Percentiles rank a stretch among this genome's conserved stretches.
Conservation (phyloP, 2,888 invertebrate species). For the Hymenopus coronatus region DNA sequence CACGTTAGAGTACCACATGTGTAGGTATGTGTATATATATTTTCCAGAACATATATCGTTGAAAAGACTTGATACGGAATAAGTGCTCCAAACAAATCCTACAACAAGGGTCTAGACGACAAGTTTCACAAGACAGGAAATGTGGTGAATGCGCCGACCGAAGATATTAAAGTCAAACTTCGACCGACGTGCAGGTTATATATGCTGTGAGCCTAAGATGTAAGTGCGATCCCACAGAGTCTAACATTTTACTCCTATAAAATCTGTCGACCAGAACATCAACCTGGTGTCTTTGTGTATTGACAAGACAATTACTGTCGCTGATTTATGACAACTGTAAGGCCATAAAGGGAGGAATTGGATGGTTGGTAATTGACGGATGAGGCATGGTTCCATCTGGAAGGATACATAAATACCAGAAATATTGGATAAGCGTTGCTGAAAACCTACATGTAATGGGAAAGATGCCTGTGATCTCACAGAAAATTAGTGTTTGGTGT, state of each 20-base stretch:
- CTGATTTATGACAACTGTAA: background rate
- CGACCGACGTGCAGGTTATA: background rate
- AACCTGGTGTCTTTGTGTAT: background rate
- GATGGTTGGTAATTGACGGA: background rate
- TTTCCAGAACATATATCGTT: background rate
- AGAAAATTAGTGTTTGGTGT: background rate
- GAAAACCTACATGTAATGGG: background rate
- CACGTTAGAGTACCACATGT: background rate
- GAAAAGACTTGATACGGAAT: background rate
- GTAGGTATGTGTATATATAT: background rate
- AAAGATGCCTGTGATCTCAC: background rate
- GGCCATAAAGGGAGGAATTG: background rate
- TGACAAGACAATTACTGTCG: background rate
- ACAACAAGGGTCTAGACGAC: background rate
- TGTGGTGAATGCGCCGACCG: background rate
- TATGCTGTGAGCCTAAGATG: background rate
- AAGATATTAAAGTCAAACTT: background rate
- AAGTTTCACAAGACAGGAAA: background rate
- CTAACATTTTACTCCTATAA: background rate
- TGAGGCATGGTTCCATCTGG: background rate
- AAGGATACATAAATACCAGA: background rate
- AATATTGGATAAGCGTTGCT: background rate
- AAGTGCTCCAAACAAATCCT: background rate
- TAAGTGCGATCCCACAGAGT: background rate
- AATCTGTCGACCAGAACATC: background rate